Evolutionary conservation across 2,797 vertebrate genomes (phyloP).

Genomic region (Brachyalestes nurse): DNA sequence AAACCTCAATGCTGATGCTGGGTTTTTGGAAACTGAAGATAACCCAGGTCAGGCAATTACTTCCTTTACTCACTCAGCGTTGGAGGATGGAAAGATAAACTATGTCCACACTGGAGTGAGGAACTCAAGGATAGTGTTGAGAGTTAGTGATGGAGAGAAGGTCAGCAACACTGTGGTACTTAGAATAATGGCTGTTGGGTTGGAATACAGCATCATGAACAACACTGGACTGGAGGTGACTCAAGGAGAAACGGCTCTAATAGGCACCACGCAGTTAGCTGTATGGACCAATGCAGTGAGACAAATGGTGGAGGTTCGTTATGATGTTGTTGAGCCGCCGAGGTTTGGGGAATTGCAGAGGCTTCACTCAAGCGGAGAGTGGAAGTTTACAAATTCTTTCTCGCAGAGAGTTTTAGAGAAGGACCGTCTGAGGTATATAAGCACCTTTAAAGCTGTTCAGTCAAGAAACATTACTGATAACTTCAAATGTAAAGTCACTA

Average conservation of each 20-base stretch:
- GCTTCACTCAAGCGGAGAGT: conserved; percentile 79
- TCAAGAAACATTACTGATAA: conserved; percentile 77
- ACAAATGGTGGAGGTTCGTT: conserved; percentile 81
- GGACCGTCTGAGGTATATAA: conserved; percentile 79
- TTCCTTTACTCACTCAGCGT: conserved; percentile 81
- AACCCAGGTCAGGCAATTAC: conserved; percentile 77
- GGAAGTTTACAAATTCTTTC: conserved; percentile 83
- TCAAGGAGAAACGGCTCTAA: conserved; percentile 79
- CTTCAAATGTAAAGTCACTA: conserved; percentile 86
- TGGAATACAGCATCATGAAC: conserved; percentile 83
- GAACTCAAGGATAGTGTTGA: conserved; percentile 88
- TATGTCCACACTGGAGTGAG: conserved; percentile 84
- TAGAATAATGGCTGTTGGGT: conserved; percentile 81
- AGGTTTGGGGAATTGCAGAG: conserved; percentile 86
- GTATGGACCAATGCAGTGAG: conserved; percentile 81
- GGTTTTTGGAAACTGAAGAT: conserved; percentile 84
- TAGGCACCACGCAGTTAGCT: conserved; percentile 79
- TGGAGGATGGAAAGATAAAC: conserved; percentile 80
- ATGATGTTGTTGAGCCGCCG: conserved; percentile 79
- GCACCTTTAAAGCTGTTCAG: conserved; percentile 83
- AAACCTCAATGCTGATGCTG: conserved; percentile 84
- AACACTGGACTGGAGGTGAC: conserved; percentile 81
- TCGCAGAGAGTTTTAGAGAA: conserved; percentile 84
- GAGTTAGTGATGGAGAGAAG: conserved; percentile 89
- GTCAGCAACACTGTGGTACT: conserved; percentile 90